A percentile compares a stretch with the other conserved stretches of the same genome.
Conservation (phyloP, 2,797 vertebrate species). For the Okamejei kenojei region DNA sequence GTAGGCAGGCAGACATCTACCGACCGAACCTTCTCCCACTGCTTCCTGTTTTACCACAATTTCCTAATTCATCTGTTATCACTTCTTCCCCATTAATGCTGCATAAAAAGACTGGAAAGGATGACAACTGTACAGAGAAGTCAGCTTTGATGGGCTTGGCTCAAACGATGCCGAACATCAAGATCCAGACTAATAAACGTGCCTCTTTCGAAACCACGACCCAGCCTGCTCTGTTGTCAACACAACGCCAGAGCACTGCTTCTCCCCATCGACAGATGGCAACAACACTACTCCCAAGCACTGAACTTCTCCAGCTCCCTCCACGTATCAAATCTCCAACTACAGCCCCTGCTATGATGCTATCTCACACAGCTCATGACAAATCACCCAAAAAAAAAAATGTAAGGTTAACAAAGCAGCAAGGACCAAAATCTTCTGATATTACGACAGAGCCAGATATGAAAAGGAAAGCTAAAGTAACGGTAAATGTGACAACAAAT, state of each 20-base stretch:
- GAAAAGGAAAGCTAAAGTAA: conserved; percentile 47
- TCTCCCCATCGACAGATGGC: not conserved
- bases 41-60: conserved; percentile 62
- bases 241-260: not conserved
- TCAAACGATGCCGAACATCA: not conserved
- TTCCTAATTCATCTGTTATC: conserved; percentile 56
- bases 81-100: conserved; percentile 43
- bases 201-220: not conserved
- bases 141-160: too few species aligned
- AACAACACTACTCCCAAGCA: not conserved
- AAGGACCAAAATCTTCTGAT: not conserved
- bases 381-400: not conserved
- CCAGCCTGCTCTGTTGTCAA: not conserved
- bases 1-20: conserved; percentile 78
- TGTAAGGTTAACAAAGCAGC: not conserved
- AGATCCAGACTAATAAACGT: not conserved
- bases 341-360: not conserved
- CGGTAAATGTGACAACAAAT: not conserved
- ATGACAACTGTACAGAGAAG: conserved; percentile 43
- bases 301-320: not conserved
- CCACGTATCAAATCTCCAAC: not conserved
- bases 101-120: conserved; percentile 48
- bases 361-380: not conserved
- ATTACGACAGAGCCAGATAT: conserved; percentile 49
- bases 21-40: conserved; percentile 68